These are phyloP conservation scores for Holothuria scabra DNA, from an alignment of 53 echinoderm and acorn worm species.

Conservation along the genomic window DNA sequence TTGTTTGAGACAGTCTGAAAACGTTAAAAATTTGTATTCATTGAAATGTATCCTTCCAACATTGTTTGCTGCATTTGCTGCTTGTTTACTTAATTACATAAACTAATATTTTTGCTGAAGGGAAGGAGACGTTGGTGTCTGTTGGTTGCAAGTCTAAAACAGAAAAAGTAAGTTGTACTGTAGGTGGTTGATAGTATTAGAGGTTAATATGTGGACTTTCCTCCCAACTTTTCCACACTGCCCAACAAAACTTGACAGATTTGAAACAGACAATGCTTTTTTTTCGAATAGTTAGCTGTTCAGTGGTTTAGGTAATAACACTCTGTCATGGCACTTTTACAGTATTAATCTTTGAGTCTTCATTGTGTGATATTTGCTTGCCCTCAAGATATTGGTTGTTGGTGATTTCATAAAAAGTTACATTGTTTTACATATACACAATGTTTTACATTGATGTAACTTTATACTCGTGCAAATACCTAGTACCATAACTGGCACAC, in stretches of 20 bases:
- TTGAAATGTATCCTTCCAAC: no score
- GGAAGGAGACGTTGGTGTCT: no score
- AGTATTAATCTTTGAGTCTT: constrained; percentile 20
- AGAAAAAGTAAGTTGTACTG: no score
- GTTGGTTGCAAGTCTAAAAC: no score
- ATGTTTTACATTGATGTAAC: neutral
- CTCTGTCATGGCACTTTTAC: neutral
- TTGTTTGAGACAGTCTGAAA: no score
- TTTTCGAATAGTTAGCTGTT: neutral
- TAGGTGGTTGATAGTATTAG: no score
- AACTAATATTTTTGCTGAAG: no score
- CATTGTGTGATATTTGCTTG: constrained; percentile 3
- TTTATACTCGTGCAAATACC: neutral
- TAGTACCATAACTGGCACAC: neutral
- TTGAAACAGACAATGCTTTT: constrained; percentile 12
- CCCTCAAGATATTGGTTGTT: neutral
- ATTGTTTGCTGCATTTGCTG: no score
- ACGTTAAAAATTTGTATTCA: no score
- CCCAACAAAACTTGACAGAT: constrained; percentile 25
- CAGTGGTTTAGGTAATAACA: constrained; percentile 23
- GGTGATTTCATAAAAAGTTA: neutral
- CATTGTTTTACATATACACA: neutral
- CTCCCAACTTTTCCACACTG: neutral
- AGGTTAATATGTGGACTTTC: neutral
- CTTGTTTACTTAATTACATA: no score